These are phyloP conservation scores for Ectobius pallidus DNA, from an alignment of 2,888 invertebrate genomes.

Conservation along the genomic window DNA sequence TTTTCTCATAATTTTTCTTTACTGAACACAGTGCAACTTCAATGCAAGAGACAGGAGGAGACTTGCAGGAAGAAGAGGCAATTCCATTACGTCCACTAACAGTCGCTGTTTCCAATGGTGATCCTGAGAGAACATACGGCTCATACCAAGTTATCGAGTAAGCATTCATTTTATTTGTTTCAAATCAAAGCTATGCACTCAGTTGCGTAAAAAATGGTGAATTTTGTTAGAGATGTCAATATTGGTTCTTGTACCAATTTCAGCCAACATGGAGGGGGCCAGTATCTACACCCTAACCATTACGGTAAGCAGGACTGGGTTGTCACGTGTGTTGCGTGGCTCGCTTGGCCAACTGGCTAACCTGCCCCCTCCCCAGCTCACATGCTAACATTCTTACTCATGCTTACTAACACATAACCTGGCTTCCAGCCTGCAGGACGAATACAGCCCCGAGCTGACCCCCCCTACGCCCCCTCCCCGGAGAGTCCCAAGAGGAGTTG, in stretches of 20 bases:
- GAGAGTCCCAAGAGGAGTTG: constrained; percentile 51
- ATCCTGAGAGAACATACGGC: constrained; percentile 64
- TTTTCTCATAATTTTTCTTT: no score
- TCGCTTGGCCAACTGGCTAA: not conserved
- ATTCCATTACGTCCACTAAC: constrained; percentile 78
- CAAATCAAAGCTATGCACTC: not conserved
- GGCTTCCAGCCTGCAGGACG: constrained; percentile 62
- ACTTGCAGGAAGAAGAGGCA: constrained; percentile 62
- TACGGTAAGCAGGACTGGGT: constrained; percentile 44
- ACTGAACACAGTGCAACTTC: constrained; percentile 48
- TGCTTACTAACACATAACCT: constrained; percentile 43
- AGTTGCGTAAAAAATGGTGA: not conserved
- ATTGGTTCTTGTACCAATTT: constrained; percentile 38
- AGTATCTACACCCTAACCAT: constrained; percentile 45
- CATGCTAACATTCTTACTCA: constrained; percentile 33
- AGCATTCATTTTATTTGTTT: constrained; percentile 55
- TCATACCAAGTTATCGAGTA: constrained; percentile 71
- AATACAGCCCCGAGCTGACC: constrained; percentile 67
- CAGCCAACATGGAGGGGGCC: constrained; percentile 44
- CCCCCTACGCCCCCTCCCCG: constrained; percentile 66
- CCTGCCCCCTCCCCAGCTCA: constrained; percentile 27
- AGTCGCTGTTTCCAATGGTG: constrained; percentile 70
- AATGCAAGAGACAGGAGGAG: constrained; percentile 54
- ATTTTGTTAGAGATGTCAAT: constrained; percentile 24
- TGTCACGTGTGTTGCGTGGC: constrained; percentile 11